Base-by-base conservation (phyloP, 2,888 invertebrate genomes). In the Lasius platythorax region DNA sequence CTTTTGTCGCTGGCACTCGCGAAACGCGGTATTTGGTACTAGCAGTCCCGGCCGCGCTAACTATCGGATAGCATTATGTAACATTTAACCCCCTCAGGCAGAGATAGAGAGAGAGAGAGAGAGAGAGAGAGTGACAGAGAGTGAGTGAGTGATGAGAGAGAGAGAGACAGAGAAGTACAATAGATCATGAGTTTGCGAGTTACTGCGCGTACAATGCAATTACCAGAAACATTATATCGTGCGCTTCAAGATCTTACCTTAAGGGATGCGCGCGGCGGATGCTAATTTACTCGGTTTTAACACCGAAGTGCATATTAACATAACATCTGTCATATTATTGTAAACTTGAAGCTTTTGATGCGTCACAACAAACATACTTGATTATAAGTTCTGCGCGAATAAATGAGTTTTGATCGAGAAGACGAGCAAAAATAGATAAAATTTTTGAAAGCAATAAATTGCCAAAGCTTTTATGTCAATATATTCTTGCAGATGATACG, bases 191-290 rank as follows among this genome's bases (percentile, higher is more conserved):
- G 79, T 81, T 81, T 61, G 73, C 79, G 70, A 78, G 70, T 78
- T 78, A 70, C 70, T 23, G 61, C 28, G 79, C 73, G 79, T 61
- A 81, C 73, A 81, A 81, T 81, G 79, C 61, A 81, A 81, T 81
- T 81, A 81, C 79, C 73, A 73, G 79, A 73, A 81, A 81, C 79
- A 73, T 81, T 81, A 81, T 81, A 81, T 81, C 79, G 79, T 61
- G 28, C 73, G 73, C 61, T 72, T 72, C 61, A 28, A 33, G 58
- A 37, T 81, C 79, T 73, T 61, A 73, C 73, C 46, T 73, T 73
- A 37, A 73, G 46, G 70, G 78, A 40, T 37, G 68, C 23, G 43
- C n/a, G 15, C 40, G 58, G n/a, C 68, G 30, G 70, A 70, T 63
- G 79, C 40, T 81, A 81, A 81, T 81, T 81, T 81, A 73, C 61